These are phyloP conservation scores for Pseudococcus longispinus DNA, from an alignment of 2,888 invertebrate genomes.

Conservation along the genomic window DNA sequence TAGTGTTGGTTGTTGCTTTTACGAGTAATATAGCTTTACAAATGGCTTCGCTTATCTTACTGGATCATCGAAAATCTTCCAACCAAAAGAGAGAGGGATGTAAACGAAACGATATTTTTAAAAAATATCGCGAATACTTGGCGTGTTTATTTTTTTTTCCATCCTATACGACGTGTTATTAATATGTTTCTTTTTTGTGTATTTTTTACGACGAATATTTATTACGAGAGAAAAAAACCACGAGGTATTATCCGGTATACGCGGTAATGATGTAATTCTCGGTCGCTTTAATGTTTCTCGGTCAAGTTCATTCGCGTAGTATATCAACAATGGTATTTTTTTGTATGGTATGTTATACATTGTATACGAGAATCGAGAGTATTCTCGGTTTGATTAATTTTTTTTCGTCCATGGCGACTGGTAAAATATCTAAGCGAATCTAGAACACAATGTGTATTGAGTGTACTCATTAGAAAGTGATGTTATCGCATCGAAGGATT, in stretches of 20 bases:
- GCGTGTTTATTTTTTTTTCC: no score
- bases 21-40: not conserved
- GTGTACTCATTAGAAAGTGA: not conserved
- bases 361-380: not conserved
- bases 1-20: not conserved
- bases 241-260: not conserved
- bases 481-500: constrained; percentile 11
- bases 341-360: no score
- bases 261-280: constrained; percentile 7
- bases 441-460: not conserved
- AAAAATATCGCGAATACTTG: not conserved
- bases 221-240: not conserved
- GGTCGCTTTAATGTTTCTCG: constrained; percentile 18
- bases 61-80: not conserved
- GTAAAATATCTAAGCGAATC: not conserved
- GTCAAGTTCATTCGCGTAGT: not conserved
- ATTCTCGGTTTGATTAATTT: not conserved
- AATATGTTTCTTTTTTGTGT: not conserved
- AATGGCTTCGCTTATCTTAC: not conserved
- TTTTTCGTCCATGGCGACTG: not conserved
- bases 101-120: not conserved
- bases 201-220: not conserved
- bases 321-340: not conserved
- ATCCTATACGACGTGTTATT: not conserved
- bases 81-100: not conserved